phyloP scores from a whole-genome alignment of 2,888 invertebrate species.

The Lomographa bimaculata region DNA sequence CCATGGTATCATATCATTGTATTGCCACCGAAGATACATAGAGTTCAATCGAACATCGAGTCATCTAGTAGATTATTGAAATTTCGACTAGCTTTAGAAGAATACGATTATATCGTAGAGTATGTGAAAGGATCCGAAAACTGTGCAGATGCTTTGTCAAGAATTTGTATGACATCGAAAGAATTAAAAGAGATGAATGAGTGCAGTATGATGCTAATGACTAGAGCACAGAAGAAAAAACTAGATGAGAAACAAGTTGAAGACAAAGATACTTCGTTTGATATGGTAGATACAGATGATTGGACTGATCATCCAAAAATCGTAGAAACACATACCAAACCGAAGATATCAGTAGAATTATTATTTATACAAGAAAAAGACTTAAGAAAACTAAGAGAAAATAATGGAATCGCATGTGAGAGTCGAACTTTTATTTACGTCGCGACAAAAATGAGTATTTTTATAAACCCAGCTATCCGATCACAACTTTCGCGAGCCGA shows the following conservation, averaged over 20 bases:
- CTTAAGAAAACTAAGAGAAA: not conserved
- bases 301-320: not conserved
- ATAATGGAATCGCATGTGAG: not conserved
- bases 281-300: too few species aligned
- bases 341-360: too few species aligned
- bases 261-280: too few species aligned
- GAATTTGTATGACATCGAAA: conserved; percentile 13
- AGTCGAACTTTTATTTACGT: not conserved
- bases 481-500: conserved; percentile 1
- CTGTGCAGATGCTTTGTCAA: conserved; percentile 20
- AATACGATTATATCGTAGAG: conserved; percentile 21
- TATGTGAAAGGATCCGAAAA: conserved; percentile 24
- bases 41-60: too few species aligned
- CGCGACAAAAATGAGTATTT: not conserved
- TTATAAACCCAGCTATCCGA: not conserved
- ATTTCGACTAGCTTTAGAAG: conserved; percentile 21
- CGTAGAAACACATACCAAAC: not conserved
- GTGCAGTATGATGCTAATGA: conserved; percentile 5
- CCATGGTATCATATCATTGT: too few species aligned
- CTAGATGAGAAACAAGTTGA: too few species aligned
- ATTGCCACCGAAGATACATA: too few species aligned
- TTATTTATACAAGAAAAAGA: not conserved
- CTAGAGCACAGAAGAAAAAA: conserved; percentile 4
- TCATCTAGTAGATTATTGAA: conserved; percentile 22
- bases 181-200: conserved; percentile 16